A percentile compares a stretch with the other conserved stretches of the same genome.
Conservation (phyloP, 2,888 invertebrate genomes). For the Malthinus seriepunctatus region DNA sequence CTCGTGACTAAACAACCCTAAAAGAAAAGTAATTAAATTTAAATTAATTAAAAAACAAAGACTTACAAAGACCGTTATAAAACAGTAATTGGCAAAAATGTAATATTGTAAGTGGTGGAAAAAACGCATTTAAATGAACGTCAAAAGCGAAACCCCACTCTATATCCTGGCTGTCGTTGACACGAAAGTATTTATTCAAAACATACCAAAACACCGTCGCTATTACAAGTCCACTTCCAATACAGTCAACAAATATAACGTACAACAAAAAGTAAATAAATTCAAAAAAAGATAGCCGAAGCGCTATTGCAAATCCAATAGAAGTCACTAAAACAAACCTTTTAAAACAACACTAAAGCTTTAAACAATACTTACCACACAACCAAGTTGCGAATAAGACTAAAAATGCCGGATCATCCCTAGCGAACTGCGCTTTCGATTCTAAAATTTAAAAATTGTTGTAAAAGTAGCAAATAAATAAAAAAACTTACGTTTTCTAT, state of each 20-base stretch:
- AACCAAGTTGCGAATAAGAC: constrained; percentile 87
- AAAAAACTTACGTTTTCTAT: constrained; percentile 86
- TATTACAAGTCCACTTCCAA: constrained; percentile 82
- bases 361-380: constrained; percentile 62
- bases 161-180: constrained; percentile 76
- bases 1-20: constrained; percentile 77
- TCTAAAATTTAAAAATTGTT: constrained; percentile 65
- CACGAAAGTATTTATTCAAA: constrained; percentile 70
- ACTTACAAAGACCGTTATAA: constrained; percentile 78
- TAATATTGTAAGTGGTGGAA: constrained; percentile 91
- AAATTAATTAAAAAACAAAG: constrained; percentile 7
- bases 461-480: not conserved
- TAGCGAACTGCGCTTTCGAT: constrained; percentile 97
- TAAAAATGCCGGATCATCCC: constrained; percentile 98
- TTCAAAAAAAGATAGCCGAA: constrained; percentile 69
- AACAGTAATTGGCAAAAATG: constrained; percentile 92
- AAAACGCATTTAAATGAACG: constrained; percentile 97
- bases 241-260: constrained; percentile 93
- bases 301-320: constrained; percentile 81
- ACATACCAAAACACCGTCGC: constrained; percentile 88
- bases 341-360: constrained; percentile 20
- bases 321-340: constrained; percentile 74
- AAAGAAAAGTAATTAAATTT: constrained; percentile 43
- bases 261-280: constrained; percentile 86
- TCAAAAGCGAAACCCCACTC: constrained; percentile 99